Evolutionary conservation across 53 echinoderm and acorn worm genomes (phyloP).

Genomic region (Echinarachnius parma): DNA sequence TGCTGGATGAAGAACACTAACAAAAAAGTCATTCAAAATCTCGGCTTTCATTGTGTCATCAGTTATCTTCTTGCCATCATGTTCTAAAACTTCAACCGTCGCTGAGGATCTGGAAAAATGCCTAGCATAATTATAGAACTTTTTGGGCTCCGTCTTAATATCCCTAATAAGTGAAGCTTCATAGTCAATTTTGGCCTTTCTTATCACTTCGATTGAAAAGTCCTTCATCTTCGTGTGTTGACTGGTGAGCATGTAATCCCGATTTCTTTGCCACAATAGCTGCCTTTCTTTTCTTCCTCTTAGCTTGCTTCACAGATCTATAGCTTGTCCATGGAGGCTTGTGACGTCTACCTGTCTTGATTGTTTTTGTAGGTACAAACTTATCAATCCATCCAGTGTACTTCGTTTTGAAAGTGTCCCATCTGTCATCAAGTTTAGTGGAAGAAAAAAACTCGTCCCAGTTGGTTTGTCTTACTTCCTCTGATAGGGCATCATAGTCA

Average conservation of each 20-base stretch:
- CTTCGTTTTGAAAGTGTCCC: not conserved
- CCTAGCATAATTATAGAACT: slow-evolving; percentile 34
- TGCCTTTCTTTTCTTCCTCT: not conserved
- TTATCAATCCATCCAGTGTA: slow-evolving; percentile 16
- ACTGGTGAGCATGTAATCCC: slow-evolving; percentile 15
- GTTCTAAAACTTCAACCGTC: slow-evolving; percentile 1
- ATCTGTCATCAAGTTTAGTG: not conserved
- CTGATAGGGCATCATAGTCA: not conserved
- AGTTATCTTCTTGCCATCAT: not conserved
- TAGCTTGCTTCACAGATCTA: slow-evolving; percentile 2
- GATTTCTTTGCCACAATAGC: slow-evolving; percentile 9
- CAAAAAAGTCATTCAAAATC: slow-evolving; percentile 32
- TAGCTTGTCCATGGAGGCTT: slow-evolving; percentile 27
- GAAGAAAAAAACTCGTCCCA: not conserved
- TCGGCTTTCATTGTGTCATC: slow-evolving; percentile 23
- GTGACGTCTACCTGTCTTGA: slow-evolving; percentile 16
- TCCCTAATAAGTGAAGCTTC: slow-evolving; percentile 4
- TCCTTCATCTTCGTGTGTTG: not conserved
- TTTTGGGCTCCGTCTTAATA: slow-evolving; percentile 26
- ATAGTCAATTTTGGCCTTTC: slow-evolving; percentile 26
- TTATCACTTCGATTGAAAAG: not conserved
- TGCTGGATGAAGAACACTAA: not conserved
- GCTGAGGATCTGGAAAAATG: slow-evolving; percentile 9
- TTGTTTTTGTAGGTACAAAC: slow-evolving; percentile 15
- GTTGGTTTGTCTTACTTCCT: slow-evolving; percentile 7